Conservation (phyloP, 2,888 invertebrate species). For the Heliconius erato region DNA sequence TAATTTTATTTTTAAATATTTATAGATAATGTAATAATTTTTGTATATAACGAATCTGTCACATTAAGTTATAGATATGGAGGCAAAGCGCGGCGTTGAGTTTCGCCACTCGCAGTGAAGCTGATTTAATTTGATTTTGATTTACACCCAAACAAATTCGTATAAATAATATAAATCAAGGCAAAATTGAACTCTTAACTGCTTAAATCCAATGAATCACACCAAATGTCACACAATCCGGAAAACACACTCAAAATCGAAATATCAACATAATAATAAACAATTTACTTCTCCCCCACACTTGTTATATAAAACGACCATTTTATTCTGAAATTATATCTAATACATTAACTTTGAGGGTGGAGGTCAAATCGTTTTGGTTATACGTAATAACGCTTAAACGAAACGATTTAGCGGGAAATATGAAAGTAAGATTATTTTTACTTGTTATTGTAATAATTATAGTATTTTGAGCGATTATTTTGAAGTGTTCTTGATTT, state of each 20-base stretch:
- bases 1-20: too few species aligned
- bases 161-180: neutral
- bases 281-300: conserved; percentile 51
- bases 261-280: conserved; percentile 54
- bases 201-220: neutral
- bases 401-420: conserved; percentile 10
- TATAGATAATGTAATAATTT: too few species aligned
- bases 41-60: too few species aligned
- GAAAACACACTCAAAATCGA: conserved; percentile 41
- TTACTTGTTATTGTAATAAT: conserved; percentile 16
- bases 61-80: too few species aligned
- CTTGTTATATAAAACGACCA: conserved; percentile 12
- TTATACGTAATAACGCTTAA: neutral
- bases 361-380: neutral
- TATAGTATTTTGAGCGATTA: conserved; percentile 7
- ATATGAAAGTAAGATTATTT: conserved; percentile 21
- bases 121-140: too few species aligned
- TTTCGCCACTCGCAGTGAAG: too few species aligned
- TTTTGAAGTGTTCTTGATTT: neutral
- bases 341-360: neutral
- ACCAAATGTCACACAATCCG: conserved; percentile 20
- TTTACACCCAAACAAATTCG: too few species aligned
- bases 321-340: neutral
- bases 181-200: neutral
- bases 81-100: too few species aligned